phyloP scores from a whole-genome alignment of 1,140 invertebrate genomes.

The Aphaenogaster rudis region DNA sequence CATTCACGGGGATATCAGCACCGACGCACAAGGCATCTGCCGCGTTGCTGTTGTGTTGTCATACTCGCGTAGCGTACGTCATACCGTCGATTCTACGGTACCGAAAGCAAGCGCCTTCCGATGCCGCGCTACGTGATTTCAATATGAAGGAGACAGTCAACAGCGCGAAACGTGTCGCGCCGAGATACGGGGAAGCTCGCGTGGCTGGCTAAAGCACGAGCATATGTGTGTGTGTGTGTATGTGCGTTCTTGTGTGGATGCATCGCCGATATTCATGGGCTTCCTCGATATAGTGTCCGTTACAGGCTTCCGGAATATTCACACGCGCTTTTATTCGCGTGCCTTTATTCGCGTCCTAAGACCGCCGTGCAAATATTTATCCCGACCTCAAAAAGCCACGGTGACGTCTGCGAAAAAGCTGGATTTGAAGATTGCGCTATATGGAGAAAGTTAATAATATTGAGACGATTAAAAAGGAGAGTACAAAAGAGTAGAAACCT shows the following conservation, averaged over 20 bases:
- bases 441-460: background rate
- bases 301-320: conserved; percentile 46
- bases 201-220: conserved; percentile 26
- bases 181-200: conserved; percentile 54
- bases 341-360: conserved; percentile 8
- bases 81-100: conserved; percentile 47
- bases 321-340: background rate
- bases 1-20: conserved; percentile 40
- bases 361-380: conserved; percentile 43
- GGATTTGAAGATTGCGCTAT: background rate
- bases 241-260: background rate
- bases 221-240: background rate
- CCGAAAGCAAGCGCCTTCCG: conserved; percentile 73
- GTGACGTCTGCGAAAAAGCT: background rate
- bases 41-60: conserved; percentile 36
- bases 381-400: background rate
- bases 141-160: conserved; percentile 73
- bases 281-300: conserved; percentile 32
- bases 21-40: conserved; percentile 29
- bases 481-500: background rate
- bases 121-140: conserved; percentile 77
- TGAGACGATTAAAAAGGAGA: background rate
- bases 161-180: conserved; percentile 53
- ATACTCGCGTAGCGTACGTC: conserved; percentile 37
- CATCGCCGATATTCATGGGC: conserved; percentile 29